Evolutionary conservation across 2,888 invertebrate species (phyloP).

Genomic region (Helobdella robusta): DNA sequence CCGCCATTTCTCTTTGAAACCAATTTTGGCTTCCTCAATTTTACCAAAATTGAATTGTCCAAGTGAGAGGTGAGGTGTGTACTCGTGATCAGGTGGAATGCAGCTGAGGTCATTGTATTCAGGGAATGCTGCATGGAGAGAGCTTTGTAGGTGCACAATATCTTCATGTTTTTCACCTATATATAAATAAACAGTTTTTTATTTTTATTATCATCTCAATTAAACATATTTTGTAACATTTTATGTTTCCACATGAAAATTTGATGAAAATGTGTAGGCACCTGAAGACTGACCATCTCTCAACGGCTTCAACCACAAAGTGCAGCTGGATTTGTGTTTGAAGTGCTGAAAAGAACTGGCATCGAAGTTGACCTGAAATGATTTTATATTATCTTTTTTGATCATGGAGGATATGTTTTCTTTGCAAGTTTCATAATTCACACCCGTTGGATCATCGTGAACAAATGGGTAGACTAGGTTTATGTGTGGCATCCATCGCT

Average conservation of each 20-base stretch:
- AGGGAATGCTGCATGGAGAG: slow-evolving; percentile 14
- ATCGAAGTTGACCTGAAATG: slow-evolving; percentile 28
- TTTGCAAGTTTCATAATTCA: background rate
- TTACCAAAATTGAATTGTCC: slow-evolving; percentile 20
- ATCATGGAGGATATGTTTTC: background rate
- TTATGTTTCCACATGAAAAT: background rate
- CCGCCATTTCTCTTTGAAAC: slow-evolving; percentile 17
- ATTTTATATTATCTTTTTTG: slow-evolving; percentile 12
- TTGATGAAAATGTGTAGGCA: background rate
- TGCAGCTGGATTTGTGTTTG: slow-evolving; percentile 26
- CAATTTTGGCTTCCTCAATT: background rate
- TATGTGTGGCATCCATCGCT: slow-evolving; percentile 36
- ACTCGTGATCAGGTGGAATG: slow-evolving; percentile 13
- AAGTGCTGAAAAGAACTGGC: slow-evolving; percentile 29
- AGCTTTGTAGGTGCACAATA: slow-evolving; percentile 10
- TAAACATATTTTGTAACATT: background rate
- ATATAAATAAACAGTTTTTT: background rate
- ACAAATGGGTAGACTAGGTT: slow-evolving; percentile 34
- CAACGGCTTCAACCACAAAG: slow-evolving; percentile 28
- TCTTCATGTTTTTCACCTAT: slow-evolving; percentile 4
- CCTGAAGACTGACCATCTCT: background rate
- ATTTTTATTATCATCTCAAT: background rate
- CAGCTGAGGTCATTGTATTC: slow-evolving; percentile 14
- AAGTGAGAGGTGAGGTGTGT: slow-evolving; percentile 26
- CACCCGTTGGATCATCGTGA: slow-evolving; percentile 18